phyloP scores from a whole-genome alignment of 1,140 invertebrate genomes.

The Dendrolimus punctatus region DNA sequence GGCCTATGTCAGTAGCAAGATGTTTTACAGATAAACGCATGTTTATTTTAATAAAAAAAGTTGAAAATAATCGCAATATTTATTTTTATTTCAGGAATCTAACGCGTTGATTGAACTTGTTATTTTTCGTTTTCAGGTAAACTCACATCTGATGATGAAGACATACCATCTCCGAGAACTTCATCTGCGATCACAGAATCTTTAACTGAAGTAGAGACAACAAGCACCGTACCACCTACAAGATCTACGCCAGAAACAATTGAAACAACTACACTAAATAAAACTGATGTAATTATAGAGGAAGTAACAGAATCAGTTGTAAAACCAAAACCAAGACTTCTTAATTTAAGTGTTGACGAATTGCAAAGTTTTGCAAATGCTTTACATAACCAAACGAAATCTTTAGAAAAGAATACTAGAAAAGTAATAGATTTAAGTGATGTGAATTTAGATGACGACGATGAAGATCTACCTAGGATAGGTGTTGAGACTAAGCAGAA shows the following conservation, averaged over 20 bases:
- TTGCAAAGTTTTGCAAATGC: conserved; percentile 57
- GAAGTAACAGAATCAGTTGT: conserved; percentile 22
- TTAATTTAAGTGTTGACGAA: conserved; percentile 57
- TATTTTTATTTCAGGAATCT: too few species aligned
- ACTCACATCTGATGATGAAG: conserved; percentile 48
- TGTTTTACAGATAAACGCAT: too few species aligned
- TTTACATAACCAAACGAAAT: conserved; percentile 49
- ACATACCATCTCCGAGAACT: conserved; percentile 20
- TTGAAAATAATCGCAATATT: too few species aligned
- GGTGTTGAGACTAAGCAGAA: conserved; percentile 31
- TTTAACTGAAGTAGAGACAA: not conserved
- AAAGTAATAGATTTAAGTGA: conserved; percentile 54
- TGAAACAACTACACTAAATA: conserved; percentile 17
- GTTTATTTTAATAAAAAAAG: too few species aligned
- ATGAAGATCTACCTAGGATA: conserved; percentile 43
- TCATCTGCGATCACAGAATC: conserved; percentile 3
- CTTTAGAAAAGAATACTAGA: conserved; percentile 20
- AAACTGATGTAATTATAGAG: conserved; percentile 10
- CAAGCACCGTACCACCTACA: conserved; percentile 4
- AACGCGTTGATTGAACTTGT: not conserved
- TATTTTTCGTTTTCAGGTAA: conserved; percentile 43
- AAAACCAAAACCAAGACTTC: conserved; percentile 44
- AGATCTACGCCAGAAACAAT: conserved; percentile 13
- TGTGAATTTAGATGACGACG: conserved; percentile 53
- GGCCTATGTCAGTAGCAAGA: too few species aligned